Conservation (phyloP, 2,113 vertebrate species). For the Columba livia region DNA sequence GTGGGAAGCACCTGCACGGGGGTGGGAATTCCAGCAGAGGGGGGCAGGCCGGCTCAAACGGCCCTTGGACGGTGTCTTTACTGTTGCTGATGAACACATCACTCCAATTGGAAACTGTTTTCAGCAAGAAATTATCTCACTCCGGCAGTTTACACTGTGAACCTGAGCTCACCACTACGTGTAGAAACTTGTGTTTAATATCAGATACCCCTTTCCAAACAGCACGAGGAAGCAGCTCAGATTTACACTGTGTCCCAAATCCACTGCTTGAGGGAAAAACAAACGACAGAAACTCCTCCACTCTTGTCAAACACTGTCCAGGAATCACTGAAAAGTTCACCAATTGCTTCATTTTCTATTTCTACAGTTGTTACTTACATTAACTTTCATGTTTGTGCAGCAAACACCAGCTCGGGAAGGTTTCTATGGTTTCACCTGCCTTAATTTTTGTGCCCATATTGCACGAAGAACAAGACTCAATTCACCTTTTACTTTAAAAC, state of each 20-base stretch:
- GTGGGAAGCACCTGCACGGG: neutral
- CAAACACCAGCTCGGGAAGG: neutral
- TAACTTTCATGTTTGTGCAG: neutral
- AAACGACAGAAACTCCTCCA: neutral
- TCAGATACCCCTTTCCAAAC: neutral
- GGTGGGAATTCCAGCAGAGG: neutral
- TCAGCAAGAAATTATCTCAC: neutral
- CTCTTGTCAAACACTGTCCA: neutral
- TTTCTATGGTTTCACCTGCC: neutral
- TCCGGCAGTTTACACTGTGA: neutral
- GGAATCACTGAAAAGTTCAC: neutral
- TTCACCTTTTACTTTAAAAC: neutral
- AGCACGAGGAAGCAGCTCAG: neutral
- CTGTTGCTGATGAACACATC: neutral
- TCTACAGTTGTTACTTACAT: neutral
- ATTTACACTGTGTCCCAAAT: neutral
- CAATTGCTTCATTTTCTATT: neutral
- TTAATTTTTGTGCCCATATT: neutral
- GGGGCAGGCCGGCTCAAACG: neutral
- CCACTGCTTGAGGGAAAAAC: neutral
- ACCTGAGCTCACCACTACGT: neutral
- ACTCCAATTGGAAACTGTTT: neutral
- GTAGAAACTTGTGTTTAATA: neutral
- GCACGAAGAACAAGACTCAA: neutral
- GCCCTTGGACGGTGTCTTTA: neutral